Evolutionary conservation across 2,797 vertebrate genomes (phyloP).

Genomic region (Aplochiton taeniatus): DNA sequence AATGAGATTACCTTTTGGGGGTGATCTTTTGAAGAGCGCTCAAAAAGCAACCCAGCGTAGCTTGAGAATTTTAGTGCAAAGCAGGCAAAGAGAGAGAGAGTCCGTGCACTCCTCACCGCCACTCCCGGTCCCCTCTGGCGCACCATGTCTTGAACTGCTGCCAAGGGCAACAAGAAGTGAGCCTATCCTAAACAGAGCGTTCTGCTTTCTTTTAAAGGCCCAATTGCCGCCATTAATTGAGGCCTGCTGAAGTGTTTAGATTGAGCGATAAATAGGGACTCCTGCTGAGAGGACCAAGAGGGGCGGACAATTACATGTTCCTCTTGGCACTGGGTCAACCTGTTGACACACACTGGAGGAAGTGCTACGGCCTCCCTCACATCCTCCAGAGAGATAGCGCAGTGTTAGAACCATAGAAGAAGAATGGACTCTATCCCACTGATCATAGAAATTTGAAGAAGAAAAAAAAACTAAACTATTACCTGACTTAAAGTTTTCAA

Average conservation of each 20-base stretch:
- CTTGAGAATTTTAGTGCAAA: too few relatives aligned
- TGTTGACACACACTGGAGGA: slow-evolving; percentile 5
- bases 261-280: slow-evolving; percentile 14
- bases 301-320: slow-evolving; percentile 15
- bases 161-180: slow-evolving; percentile 30
- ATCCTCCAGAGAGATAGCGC: background rate
- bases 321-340: slow-evolving; percentile 3
- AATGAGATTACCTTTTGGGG: too few relatives aligned
- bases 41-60: too few relatives aligned
- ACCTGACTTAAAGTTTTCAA: too few relatives aligned
- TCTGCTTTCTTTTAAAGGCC: slow-evolving; percentile 25
- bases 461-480: too few relatives aligned
- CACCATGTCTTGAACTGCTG: slow-evolving; percentile 17
- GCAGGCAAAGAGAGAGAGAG: background rate
- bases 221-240: slow-evolving; percentile 23
- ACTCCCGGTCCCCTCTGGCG: background rate
- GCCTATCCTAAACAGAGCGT: slow-evolving; percentile 18
- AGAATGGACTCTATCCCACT: too few relatives aligned
- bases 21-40: too few relatives aligned
- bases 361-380: background rate
- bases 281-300: slow-evolving; percentile 6
- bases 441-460: too few relatives aligned
- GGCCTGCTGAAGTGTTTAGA: slow-evolving; percentile 29
- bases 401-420: too few relatives aligned
- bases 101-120: background rate